Evolutionary conservation across 1,140 invertebrate species (phyloP).

Genomic region (Drosophila yakuba): DNA sequence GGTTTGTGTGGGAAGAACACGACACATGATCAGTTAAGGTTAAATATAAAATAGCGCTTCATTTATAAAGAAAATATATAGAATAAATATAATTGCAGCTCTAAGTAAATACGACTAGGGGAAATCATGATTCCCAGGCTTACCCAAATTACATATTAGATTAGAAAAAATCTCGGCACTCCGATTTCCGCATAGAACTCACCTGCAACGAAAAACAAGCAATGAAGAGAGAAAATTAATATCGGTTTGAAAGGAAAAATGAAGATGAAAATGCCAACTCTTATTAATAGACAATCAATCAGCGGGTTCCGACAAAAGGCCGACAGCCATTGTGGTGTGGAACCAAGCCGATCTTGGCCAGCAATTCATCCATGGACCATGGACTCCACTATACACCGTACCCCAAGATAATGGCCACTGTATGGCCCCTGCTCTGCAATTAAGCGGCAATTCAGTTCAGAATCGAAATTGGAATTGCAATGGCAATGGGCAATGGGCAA

Average conservation of each 20-base stretch:
- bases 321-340: constrained; percentile 24
- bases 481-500: neutral
- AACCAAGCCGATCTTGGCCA: constrained; percentile 22
- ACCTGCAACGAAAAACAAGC: constrained; percentile 36
- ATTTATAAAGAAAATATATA: no score
- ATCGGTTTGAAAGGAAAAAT: constrained; percentile 12
- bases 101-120: no score
- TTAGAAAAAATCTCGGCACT: constrained; percentile 10
- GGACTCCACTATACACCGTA: neutral
- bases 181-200: constrained; percentile 18
- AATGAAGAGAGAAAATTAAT: constrained; percentile 23
- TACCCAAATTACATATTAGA: constrained; percentile 37
- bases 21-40: neutral
- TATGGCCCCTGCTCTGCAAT: constrained; percentile 54
- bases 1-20: neutral
- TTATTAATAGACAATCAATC: constrained; percentile 70
- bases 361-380: constrained; percentile 12
- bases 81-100: no score
- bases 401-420: constrained; percentile 53
- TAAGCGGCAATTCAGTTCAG: constrained; percentile 72
- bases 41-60: no score
- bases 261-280: constrained; percentile 33
- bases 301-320: constrained; percentile 41
- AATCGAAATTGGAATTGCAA: constrained; percentile 25
- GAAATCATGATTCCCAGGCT: constrained; percentile 18